These are phyloP conservation scores for Alethe castanea DNA, from an alignment of 2,113 vertebrate species.

Conservation along the genomic window DNA sequence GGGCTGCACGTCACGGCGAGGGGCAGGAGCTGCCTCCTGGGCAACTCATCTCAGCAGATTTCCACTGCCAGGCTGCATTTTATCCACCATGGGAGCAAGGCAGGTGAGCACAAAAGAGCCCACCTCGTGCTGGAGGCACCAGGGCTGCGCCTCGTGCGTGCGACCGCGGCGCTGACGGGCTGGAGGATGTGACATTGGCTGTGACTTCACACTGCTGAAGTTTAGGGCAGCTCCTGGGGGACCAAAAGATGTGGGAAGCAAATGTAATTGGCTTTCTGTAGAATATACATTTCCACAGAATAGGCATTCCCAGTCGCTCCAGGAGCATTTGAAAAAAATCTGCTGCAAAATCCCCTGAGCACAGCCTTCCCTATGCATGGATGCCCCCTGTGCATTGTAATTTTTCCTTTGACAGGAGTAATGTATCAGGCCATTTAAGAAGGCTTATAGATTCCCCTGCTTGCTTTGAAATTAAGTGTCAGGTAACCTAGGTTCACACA, in stretches of 20 bases:
- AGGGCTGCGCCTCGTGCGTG: fast-evolving
- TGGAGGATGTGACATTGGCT: not conserved
- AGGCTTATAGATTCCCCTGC: not conserved
- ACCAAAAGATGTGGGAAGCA: not conserved
- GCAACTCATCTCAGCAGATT: not conserved
- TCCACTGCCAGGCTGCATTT: not conserved
- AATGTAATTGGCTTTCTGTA: not conserved
- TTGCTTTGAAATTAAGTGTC: not conserved
- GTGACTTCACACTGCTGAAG: not conserved
- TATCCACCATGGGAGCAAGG: not conserved
- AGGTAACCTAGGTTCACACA: not conserved
- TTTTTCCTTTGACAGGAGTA: not conserved
- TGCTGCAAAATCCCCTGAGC: not conserved
- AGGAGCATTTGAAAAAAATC: not conserved
- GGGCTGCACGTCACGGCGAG: fast-evolving
- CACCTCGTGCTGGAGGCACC: not conserved
- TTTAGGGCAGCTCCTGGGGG: not conserved
- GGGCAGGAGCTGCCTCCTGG: not conserved
- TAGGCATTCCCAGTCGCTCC: not conserved
- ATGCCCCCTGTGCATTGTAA: not conserved
- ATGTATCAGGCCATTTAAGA: not conserved
- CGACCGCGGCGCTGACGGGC: no score
- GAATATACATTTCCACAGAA: not conserved
- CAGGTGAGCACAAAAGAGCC: not conserved
- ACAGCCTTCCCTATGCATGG: not conserved